Base-by-base conservation (phyloP, 2,113 vertebrate species). In the Syngnathus scovelli region DNA sequence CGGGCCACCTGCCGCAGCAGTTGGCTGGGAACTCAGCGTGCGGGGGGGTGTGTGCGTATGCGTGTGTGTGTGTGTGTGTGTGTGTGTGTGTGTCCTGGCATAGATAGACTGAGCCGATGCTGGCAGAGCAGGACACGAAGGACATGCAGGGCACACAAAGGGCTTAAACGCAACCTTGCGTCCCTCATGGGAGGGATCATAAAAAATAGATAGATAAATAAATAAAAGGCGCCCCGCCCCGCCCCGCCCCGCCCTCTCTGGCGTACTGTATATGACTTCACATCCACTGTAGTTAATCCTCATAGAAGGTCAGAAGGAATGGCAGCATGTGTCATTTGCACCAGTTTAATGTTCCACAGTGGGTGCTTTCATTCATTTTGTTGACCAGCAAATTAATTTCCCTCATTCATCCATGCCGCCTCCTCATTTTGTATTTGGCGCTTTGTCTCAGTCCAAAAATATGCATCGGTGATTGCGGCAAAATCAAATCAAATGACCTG, bases 1-100 rank as follows among this genome's bases (percentile, higher is more conserved):
- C 66, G 66, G 87, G 90, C 89, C 90, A 91, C 89, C 90, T 92
- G 92, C 89, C 72, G 46, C 81, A 89, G 87, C 90, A 89, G 86
- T 89, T 89, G 87, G 86, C 82, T 54, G 8, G 80, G 83, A 88
- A 86, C 74, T 78, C 69, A 62, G 71, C 64, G 72, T 69, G 66
- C 68, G 8, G 66, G 48, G 64, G 43, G 58, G 72, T 72, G 21
- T 72, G 65, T 23, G 69, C 11, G 48, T 58, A 68, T 62, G 72
- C 63, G 67, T 79, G 49, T 79, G 72, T 74, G 27, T 19, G 69
- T 13, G 48, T 54, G 68, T 59, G 72, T 64, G 67, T 79, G 52
- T 79, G 8, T 69, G 48, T 67, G 43, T 62, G 71, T 64, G 67
- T 78, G 52, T 78, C 51, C 77, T 79, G 81, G 69, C 78, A 51